Evolutionary conservation across 2,888 invertebrate species (phyloP), one percentile per base, ranked within the genome.

Genomic region (Acrobasis consociella): DNA sequence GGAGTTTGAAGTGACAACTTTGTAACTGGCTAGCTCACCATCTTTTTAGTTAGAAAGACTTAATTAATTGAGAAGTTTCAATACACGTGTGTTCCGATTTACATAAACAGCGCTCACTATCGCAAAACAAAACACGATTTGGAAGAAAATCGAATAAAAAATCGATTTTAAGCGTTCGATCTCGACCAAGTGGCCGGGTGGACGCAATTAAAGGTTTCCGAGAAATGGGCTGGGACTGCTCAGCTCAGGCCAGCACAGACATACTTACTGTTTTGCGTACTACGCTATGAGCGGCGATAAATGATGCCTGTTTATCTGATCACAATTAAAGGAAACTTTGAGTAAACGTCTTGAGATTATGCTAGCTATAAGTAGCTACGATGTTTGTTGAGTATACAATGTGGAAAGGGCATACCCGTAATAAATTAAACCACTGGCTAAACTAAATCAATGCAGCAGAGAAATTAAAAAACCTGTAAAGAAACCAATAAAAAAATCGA

Each of bases 141-240:
- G 80, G 75, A 83, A 82, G 83, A 78, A 86, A 92, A 90, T 87
- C 83, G 89, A 90, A 85, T 85, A 91, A 92, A 91, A 91, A 91
- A 88, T 88, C 87, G 87, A 89, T 91, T 90, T 91, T 88, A 89
- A 91, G 83, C 88, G 88, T 90, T 89, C 91, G 91, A 91, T 89
- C 89, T 85, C 22, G 56, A 9, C 42, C 56, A 46, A 39, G 87
- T 83, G 85, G 80, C 67, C 71, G 85, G 83, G 86, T 88, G 86
- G 87, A 87, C 84, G 91, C 92, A 92, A 92, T 92, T 92, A 92
- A 92, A 91, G 89, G 72, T 83, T 91, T 91, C 92, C 72, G 78
- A 85, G 92, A 92, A 91, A 72, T 83, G 76, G 72, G 81, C 77
- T 69, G 72, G 78, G 80, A 80, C 77, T 79, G 82, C 22, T 31